These are phyloP conservation scores for Matsumyia berberina DNA, from an alignment of 2,888 invertebrate species.

Conservation along the genomic window DNA sequence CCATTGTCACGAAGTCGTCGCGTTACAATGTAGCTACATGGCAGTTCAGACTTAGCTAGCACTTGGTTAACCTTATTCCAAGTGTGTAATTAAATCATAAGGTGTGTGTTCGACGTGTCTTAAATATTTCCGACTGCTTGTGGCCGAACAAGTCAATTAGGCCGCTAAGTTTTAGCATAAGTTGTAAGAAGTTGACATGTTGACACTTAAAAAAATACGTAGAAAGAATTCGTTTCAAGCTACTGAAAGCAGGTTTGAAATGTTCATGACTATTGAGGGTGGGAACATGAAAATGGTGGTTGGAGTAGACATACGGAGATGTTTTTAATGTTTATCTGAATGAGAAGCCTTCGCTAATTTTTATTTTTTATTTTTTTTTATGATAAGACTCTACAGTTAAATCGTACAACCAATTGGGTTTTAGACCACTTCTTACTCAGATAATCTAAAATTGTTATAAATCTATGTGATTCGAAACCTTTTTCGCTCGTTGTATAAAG, in stretches of 20 bases:
- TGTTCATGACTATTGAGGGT: too few species aligned
- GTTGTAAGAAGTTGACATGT: neutral
- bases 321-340: too few species aligned
- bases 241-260: neutral
- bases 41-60: slow-evolving; percentile 2
- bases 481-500: too few species aligned
- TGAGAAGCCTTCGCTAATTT: too few species aligned
- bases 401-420: too few species aligned
- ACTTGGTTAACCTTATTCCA: slow-evolving; percentile 54
- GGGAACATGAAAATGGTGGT: too few species aligned
- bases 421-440: too few species aligned
- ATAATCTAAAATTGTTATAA: too few species aligned
- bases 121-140: slow-evolving; percentile 7
- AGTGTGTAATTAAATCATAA: slow-evolving; percentile 52
- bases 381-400: too few species aligned
- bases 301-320: too few species aligned
- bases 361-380: too few species aligned
- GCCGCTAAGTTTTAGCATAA: slow-evolving; percentile 8
- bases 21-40: slow-evolving; percentile 7
- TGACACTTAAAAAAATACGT: neutral
- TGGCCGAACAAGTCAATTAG: slow-evolving; percentile 33
- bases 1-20: slow-evolving; percentile 38
- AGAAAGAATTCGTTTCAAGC: neutral
- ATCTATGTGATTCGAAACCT: too few species aligned
- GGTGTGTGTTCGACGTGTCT: slow-evolving; percentile 60